Conservation (phyloP, 2,888 invertebrate genomes). For the Odontothrips loti region DNA sequence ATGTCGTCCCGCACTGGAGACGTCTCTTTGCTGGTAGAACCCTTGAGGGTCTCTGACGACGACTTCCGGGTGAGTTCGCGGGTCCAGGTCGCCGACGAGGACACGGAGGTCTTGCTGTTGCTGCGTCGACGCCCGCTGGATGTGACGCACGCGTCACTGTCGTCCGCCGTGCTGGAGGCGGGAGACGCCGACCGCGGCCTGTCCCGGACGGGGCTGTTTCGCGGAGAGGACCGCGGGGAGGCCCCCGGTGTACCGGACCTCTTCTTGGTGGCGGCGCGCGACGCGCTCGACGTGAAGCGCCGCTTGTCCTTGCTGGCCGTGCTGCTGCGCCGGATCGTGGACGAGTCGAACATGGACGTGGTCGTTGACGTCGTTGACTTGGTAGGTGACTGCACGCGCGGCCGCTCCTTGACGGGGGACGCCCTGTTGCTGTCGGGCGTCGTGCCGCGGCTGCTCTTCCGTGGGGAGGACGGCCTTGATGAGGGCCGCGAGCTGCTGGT, state of each 20-base stretch:
- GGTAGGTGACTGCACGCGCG: constrained; percentile 3
- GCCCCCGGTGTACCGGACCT: constrained; percentile 38
- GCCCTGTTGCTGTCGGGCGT: constrained; percentile 18
- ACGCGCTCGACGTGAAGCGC: constrained; percentile 37
- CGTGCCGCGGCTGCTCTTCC: background rate
- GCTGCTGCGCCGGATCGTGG: constrained; percentile 30
- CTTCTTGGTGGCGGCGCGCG: constrained; percentile 37
- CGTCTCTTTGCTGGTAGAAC: background rate
- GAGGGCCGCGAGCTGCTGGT: constrained; percentile 47
- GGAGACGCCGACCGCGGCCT: background rate
- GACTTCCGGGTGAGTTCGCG: background rate
- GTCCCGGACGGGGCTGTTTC: background rate
- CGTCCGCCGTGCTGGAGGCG: constrained; percentile 9
- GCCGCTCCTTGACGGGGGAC: constrained; percentile 1
- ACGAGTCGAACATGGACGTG: constrained; percentile 4
- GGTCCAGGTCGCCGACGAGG: constrained; percentile 19
- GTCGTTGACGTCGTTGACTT: constrained; percentile 18
- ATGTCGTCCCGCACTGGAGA: background rate
- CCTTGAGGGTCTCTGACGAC: constrained; percentile 4
- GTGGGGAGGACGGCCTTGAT: background rate
- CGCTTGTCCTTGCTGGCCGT: constrained; percentile 36
- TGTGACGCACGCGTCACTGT: constrained; percentile 1
- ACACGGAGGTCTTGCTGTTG: constrained; percentile 24
- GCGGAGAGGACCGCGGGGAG: constrained; percentile 36
- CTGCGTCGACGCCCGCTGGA: background rate